A percentile compares a stretch with the other conserved stretches of the same genome.
These are phyloP conservation scores for Brenthis ino DNA, from an alignment of 2,888 invertebrate genomes.

Conservation along the genomic window DNA sequence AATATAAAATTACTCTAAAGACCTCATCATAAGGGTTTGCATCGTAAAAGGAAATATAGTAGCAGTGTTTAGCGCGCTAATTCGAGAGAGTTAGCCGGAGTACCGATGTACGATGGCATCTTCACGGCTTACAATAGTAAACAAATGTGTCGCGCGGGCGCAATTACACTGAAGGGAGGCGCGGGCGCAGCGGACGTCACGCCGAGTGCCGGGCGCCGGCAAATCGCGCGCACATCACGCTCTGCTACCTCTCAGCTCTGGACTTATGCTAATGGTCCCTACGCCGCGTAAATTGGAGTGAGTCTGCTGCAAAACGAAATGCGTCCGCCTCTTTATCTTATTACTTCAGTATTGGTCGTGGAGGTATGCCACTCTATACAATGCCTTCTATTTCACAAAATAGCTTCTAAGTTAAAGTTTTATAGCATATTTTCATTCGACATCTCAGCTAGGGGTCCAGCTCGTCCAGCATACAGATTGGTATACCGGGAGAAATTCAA, in stretches of 20 bases:
- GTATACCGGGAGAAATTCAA: conserved; percentile 73
- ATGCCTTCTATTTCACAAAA: conserved; percentile 42
- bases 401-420: conserved; percentile 54
- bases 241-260: conserved; percentile 50
- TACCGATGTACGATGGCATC: conserved; percentile 75
- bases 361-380: conserved; percentile 46
- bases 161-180: conserved; percentile 64
- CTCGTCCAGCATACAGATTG: conserved; percentile 67
- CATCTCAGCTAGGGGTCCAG: conserved; percentile 48
- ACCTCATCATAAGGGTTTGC: conserved; percentile 24
- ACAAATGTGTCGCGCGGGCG: conserved; percentile 78
- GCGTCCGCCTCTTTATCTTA: conserved; percentile 79
- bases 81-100: conserved; percentile 70
- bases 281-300: conserved; percentile 79
- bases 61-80: conserved; percentile 65
- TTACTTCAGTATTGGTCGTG: conserved; percentile 63
- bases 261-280: conserved; percentile 80
- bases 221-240: conserved; percentile 77
- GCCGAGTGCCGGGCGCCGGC: conserved; percentile 61
- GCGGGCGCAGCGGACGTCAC: conserved; percentile 55
- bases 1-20: background rate
- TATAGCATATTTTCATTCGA: conserved; percentile 59
- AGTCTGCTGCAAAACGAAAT: conserved; percentile 76
- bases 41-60: conserved; percentile 43
- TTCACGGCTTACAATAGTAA: conserved; percentile 80